Evolutionary conservation across 1,140 invertebrate genomes (phyloP).

Genomic region (Nephila pilipes): DNA sequence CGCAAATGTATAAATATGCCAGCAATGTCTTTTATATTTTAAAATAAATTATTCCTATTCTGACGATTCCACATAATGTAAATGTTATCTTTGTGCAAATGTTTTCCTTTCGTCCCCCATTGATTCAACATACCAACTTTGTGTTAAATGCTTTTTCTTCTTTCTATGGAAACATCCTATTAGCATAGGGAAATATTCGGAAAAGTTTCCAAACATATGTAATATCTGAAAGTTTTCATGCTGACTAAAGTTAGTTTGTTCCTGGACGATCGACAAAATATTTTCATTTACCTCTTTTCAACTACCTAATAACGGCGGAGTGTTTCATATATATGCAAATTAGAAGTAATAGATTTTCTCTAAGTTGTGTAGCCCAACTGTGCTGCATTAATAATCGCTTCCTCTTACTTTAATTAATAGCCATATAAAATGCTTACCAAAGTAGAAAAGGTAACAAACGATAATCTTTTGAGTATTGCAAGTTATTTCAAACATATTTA

Average conservation of each 20-base stretch:
- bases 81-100: not conserved
- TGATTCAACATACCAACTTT: not conserved
- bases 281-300: conserved; percentile 28
- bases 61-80: not conserved
- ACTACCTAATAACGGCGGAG: not conserved
- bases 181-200: not conserved
- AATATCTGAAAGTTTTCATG: not conserved
- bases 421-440: not conserved
- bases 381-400: not conserved
- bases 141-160: not conserved
- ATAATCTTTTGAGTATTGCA: not conserved
- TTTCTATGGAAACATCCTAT: not conserved
- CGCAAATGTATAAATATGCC: not conserved
- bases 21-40: not conserved
- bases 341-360: conserved; percentile 20
- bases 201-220: not conserved
- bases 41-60: not conserved
- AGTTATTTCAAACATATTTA: not conserved
- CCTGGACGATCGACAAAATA: not conserved
- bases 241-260: not conserved
- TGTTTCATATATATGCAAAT: conserved; percentile 38
- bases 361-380: not conserved
- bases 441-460: not conserved
- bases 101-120: not conserved
- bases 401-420: conserved; percentile 16